These are phyloP conservation scores for Aphaenogaster floridana DNA, from an alignment of 1,140 invertebrate genomes.

Conservation along the genomic window DNA sequence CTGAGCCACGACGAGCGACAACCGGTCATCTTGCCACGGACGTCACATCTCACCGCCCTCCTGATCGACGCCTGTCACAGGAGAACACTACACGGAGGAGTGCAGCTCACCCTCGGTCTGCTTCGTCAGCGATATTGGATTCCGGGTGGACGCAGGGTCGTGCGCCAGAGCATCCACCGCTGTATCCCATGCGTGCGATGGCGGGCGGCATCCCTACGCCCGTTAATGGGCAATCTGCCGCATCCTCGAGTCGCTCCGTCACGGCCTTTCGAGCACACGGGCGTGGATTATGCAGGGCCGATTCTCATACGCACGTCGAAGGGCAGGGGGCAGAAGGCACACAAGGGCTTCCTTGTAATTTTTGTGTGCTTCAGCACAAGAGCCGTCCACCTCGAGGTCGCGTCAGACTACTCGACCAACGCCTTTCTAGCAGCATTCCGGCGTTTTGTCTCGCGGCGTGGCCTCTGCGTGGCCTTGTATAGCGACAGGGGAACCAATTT, in stretches of 20 bases:
- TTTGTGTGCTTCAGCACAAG: background rate
- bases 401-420: background rate
- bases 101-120: background rate
- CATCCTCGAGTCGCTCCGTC: background rate
- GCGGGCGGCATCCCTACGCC: background rate
- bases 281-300: background rate
- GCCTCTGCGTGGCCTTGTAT: too few relatives aligned
- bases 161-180: background rate
- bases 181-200: background rate
- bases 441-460: background rate
- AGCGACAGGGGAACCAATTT: too few relatives aligned
- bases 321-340: too few relatives aligned
- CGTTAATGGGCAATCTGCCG: background rate
- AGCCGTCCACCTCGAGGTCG: background rate
- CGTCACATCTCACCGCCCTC: background rate
- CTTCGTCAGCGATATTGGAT: background rate
- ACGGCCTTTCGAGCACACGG: background rate
- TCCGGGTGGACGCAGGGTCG: background rate
- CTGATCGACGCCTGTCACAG: background rate
- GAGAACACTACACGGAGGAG: background rate
- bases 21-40: background rate
- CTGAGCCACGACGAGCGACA: background rate
- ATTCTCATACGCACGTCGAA: background rate
- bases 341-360: background rate
- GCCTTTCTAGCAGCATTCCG: background rate